Evolutionary conservation across 1,140 invertebrate genomes (phyloP).

Genomic region (Lineus longissimus): DNA sequence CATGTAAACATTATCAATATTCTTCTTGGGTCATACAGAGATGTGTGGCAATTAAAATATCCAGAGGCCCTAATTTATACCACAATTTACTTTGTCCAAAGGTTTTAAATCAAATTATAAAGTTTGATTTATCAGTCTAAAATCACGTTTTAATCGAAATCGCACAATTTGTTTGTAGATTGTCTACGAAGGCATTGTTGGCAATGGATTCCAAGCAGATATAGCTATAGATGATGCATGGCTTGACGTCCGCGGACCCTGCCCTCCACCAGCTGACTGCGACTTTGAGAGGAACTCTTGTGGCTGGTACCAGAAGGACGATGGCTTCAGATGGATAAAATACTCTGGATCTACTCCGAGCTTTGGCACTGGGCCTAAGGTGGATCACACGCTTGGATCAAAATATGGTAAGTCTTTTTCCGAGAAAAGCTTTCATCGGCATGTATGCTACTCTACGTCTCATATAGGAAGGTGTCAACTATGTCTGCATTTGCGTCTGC

Average conservation of each 20-base stretch:
- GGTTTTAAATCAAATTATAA: neutral
- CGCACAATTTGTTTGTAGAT: conserved; percentile 13
- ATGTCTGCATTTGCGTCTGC: neutral
- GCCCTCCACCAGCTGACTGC: conserved; percentile 12
- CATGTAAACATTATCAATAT: neutral
- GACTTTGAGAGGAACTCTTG: conserved; percentile 11
- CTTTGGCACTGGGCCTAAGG: conserved; percentile 9
- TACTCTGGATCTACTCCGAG: neutral
- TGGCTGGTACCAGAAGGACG: neutral
- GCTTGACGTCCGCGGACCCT: conserved; percentile 32
- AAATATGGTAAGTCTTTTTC: neutral
- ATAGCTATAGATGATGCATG: conserved; percentile 53
- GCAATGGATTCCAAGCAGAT: conserved; percentile 36
- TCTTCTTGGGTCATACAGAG: neutral
- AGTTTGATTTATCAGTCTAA: neutral
- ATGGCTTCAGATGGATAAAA: conserved; percentile 6
- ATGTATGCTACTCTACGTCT: neutral
- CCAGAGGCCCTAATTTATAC: too few relatives aligned
- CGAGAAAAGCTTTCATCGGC: neutral
- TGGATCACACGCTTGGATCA: conserved; percentile 11
- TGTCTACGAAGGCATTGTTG: conserved; percentile 34
- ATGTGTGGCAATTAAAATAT: neutral
- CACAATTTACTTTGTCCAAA: too few relatives aligned
- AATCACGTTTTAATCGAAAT: neutral
- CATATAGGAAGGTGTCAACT: neutral